These are phyloP conservation scores for Carassius auratus DNA, from an alignment of 2,113 vertebrate species.

Conservation along the genomic window DNA sequence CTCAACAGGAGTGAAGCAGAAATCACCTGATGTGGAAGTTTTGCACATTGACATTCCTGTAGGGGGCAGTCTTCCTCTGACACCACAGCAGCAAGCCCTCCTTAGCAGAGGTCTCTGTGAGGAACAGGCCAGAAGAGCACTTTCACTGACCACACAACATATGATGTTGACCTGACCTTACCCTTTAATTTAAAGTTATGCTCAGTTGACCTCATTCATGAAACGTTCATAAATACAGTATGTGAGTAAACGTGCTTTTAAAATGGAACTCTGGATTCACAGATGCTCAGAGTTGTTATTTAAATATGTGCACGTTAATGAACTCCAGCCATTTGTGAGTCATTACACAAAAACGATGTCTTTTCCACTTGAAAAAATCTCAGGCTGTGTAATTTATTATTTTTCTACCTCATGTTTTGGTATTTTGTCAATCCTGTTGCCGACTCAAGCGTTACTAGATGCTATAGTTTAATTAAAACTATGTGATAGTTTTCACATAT, in stretches of 20 bases:
- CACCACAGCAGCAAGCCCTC: constrained; percentile 89
- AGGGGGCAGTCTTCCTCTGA: constrained; percentile 91
- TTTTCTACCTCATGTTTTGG: too few relatives aligned
- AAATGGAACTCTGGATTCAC: neutral
- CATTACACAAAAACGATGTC: too few relatives aligned
- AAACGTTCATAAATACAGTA: neutral
- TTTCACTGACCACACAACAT: neutral
- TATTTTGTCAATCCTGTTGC: too few relatives aligned
- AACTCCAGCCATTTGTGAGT: too few relatives aligned
- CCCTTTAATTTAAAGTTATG: neutral
- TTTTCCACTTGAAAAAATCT: too few relatives aligned
- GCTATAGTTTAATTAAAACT: too few relatives aligned
- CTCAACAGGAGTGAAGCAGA: neutral
- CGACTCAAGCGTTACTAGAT: too few relatives aligned
- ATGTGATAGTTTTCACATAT: too few relatives aligned
- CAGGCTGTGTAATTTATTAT: too few relatives aligned
- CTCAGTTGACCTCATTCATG: neutral
- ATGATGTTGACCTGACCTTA: neutral
- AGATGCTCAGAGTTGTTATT: neutral
- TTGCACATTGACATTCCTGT: constrained; percentile 90
- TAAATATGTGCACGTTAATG: neutral
- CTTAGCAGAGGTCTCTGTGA: constrained; percentile 88
- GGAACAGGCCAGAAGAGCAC: neutral
- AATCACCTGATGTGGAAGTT: constrained; percentile 90
- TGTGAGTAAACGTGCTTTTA: neutral